Conservation (phyloP, 2,113 vertebrate genomes). For the Zeus faber region DNA sequence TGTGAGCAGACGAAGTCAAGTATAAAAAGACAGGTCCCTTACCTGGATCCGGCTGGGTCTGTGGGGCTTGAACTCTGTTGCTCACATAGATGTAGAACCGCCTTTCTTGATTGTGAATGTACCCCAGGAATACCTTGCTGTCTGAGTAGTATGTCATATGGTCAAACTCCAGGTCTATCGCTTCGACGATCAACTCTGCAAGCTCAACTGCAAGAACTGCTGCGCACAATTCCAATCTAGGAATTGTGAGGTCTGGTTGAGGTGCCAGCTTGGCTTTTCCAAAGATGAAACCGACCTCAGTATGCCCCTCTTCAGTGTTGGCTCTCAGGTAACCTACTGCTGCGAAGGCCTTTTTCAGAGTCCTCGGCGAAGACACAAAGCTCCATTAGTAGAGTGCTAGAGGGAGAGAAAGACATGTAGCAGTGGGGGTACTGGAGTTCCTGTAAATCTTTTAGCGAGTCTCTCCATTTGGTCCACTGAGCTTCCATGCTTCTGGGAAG, state of each 20-base stretch:
- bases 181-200: conserved; percentile 4
- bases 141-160: neutral
- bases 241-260: conserved; percentile 11
- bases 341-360: no score
- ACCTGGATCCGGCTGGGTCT: neutral
- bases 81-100: conserved; percentile 11
- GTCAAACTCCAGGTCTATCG: neutral
- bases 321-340: neutral
- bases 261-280: conserved; percentile 18
- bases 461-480: no score
- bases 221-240: conserved; percentile 6
- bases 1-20: neutral
- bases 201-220: conserved; percentile 17
- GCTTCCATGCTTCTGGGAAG: no score
- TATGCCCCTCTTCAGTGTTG: neutral
- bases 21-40: neutral
- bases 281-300: neutral
- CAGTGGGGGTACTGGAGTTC: no score
- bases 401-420: no score
- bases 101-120: conserved; percentile 6
- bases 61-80: conserved; percentile 3
- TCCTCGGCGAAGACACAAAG: no score
- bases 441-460: no score
- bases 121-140: conserved; percentile 10
- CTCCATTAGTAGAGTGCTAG: no score